Conservation (phyloP, 2,113 vertebrate species). For the Clarias batrachus region DNA sequence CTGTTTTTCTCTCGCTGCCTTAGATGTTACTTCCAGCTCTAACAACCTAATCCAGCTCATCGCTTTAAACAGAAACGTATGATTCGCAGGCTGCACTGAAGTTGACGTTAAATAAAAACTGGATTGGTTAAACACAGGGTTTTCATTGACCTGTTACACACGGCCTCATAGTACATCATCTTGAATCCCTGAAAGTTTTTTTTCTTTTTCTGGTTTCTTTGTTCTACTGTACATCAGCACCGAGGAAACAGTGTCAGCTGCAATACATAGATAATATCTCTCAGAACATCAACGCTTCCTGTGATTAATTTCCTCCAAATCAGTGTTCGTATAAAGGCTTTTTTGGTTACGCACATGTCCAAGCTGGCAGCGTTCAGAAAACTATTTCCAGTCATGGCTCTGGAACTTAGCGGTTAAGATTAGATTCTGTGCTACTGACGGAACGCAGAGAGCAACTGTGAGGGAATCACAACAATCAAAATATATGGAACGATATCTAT, state of each 20-base stretch:
- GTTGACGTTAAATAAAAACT: slow-evolving; percentile 16
- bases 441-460: neutral
- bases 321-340: neutral
- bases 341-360: neutral
- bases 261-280: neutral
- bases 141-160: slow-evolving; percentile 1
- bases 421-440: neutral
- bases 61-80: neutral
- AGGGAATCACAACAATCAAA: neutral
- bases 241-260: neutral
- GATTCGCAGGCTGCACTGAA: neutral
- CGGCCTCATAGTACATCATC: neutral
- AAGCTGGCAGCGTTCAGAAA: neutral
- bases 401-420: neutral
- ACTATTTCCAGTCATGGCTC: neutral
- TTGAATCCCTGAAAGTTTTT: neutral
- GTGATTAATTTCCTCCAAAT: neutral
- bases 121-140: slow-evolving; percentile 23
- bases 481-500: neutral
- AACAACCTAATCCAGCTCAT: neutral
- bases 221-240: neutral
- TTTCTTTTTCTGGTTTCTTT: neutral
- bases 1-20: neutral
- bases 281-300: neutral
- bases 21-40: neutral